These are phyloP conservation scores for Thera obeliscata DNA, from an alignment of 2,888 invertebrate genomes.

Conservation along the genomic window DNA sequence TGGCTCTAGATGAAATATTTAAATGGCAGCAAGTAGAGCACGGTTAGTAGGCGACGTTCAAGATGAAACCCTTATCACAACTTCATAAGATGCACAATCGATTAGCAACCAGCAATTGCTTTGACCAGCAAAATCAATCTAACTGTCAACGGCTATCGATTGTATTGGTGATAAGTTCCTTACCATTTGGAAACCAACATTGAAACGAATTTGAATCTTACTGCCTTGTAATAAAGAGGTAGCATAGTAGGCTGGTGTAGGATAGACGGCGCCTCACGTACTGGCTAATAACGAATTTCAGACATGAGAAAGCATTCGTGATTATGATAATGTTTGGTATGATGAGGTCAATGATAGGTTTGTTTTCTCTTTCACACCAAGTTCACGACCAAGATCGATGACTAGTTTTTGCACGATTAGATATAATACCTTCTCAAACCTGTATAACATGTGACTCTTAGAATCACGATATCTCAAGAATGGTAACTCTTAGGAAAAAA, in stretches of 20 bases:
- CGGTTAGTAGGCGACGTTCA: constrained; percentile 59
- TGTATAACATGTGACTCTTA: too few relatives aligned
- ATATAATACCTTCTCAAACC: too few relatives aligned
- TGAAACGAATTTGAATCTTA: constrained; percentile 15
- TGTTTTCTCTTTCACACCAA: constrained; percentile 3
- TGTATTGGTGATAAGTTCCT: constrained; percentile 39
- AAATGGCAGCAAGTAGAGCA: constrained; percentile 49
- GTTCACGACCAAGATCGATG: neutral
- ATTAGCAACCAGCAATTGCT: constrained; percentile 45
- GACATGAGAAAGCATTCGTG: constrained; percentile 48
- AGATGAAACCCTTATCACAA: constrained; percentile 43
- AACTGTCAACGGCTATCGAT: constrained; percentile 59
- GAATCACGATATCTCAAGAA: too few relatives aligned
- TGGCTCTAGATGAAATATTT: neutral
- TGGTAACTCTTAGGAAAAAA: too few relatives aligned
- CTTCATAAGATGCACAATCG: constrained; percentile 41
- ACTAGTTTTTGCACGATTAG: too few relatives aligned
- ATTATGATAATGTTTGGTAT: constrained; percentile 34
- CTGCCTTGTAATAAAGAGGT: constrained; percentile 1
- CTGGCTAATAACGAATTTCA: constrained; percentile 9
- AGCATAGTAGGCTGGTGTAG: neutral
- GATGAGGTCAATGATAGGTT: constrained; percentile 6
- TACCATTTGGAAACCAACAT: constrained; percentile 9
- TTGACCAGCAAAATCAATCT: constrained; percentile 55
- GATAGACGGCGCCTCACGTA: constrained; percentile 9